Percentiles rank a stretch among this genome's conserved stretches.
Conservation (phyloP, 2,113 vertebrate species). For the Microcebus griseorufus region DNA sequence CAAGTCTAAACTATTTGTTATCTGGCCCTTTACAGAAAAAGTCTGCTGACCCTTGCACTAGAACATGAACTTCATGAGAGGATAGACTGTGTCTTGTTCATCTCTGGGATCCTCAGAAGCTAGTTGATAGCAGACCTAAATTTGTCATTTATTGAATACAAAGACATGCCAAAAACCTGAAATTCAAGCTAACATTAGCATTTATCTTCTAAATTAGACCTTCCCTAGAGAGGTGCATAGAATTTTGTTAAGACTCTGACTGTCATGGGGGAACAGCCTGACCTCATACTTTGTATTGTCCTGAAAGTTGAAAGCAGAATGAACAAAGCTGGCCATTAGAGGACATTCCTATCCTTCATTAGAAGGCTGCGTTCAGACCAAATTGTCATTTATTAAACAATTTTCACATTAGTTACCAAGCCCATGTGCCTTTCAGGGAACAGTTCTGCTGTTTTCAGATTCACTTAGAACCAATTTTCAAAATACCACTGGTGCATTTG, state of each 20-base stretch:
- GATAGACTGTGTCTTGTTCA: not conserved
- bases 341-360: slow-evolving; percentile 57
- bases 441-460: slow-evolving; percentile 65
- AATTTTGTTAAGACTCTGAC: not conserved
- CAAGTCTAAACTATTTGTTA: not conserved
- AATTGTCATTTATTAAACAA: slow-evolving; percentile 72
- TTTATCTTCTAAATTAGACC: slow-evolving; percentile 40
- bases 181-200: not conserved
- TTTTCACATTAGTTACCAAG: slow-evolving; percentile 71
- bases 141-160: not conserved
- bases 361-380: slow-evolving; percentile 64
- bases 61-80: not conserved
- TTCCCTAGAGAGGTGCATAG: not conserved
- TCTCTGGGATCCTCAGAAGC: not conserved
- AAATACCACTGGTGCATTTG: slow-evolving; percentile 46
- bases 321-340: slow-evolving; percentile 55
- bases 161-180: slow-evolving; percentile 1
- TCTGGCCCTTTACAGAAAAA: not conserved
- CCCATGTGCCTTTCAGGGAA: slow-evolving; percentile 56
- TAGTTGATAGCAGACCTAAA: not conserved
- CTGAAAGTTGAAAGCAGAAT: slow-evolving; percentile 56
- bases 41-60: not conserved
- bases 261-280: not conserved
- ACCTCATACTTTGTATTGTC: not conserved
- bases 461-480: slow-evolving; percentile 63